Conservation (phyloP, 2,113 vertebrate genomes). For the Microcebus lehilahytsara region DNA sequence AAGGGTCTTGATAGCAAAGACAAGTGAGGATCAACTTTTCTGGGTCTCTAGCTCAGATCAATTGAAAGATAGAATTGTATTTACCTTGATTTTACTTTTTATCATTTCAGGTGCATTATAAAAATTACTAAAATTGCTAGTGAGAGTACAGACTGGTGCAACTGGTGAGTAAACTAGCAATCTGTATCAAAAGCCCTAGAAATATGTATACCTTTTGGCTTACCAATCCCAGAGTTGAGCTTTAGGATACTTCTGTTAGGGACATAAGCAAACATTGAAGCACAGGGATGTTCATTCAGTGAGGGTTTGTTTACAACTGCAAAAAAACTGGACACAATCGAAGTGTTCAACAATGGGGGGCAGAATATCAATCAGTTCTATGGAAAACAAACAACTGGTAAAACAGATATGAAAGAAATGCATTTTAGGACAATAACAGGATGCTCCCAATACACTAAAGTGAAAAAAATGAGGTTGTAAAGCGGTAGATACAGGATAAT, state of each 20-base stretch:
- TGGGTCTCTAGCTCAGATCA: not conserved
- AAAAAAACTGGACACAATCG: constrained; percentile 38
- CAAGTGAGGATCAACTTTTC: constrained; percentile 11
- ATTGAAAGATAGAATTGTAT: constrained; percentile 19
- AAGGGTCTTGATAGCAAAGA: not conserved
- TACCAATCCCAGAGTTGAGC: not conserved
- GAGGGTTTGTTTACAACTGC: constrained; percentile 39
- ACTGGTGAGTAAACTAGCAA: not conserved
- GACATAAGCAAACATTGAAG: not conserved
- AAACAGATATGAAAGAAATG: constrained; percentile 59
- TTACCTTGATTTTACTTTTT: constrained; percentile 42
- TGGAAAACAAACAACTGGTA: constrained; percentile 50
- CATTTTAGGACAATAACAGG: constrained; percentile 56
- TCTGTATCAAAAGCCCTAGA: constrained; percentile 13
- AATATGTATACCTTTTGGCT: not conserved
- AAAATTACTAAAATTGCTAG: constrained; percentile 23
- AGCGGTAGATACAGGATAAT: not conserved
- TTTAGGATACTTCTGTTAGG: constrained; percentile 37
- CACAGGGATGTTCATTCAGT: not conserved
- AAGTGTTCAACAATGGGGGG: constrained; percentile 25
- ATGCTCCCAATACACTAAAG: constrained; percentile 33
- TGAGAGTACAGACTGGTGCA: not conserved
- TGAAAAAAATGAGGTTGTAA: not conserved
- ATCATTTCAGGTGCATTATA: constrained; percentile 21
- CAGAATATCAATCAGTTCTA: constrained; percentile 44